Evolutionary conservation across 2,888 invertebrate species (phyloP), one percentile per base, ranked within the genome.

Genomic region (Drosophila anceps): DNA sequence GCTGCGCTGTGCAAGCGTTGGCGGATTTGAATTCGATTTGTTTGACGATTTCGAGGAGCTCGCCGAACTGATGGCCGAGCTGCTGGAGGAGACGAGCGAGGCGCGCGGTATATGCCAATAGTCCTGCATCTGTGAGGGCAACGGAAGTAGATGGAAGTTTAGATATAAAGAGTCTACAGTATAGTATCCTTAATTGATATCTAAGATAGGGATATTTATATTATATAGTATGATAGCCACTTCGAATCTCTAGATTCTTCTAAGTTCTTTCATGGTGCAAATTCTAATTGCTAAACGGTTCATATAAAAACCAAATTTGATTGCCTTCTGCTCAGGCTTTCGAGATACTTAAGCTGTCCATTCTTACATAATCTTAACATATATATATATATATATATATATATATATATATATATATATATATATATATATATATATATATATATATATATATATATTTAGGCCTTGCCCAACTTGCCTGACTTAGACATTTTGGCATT

Each of bases 31-130:
- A 46, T 90, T 75, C 41, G 92, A 92, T 81, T 91, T 91, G 74
- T 90, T 89, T 61, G 92, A 91, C 59, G 91, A 92, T 50, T 88
- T 82, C 1, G 85, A 88, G 13, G 85, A 88, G 74, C 89, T 87
- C 50, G 91, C 91, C 72, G 89, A 91, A 39, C 91, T 91, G 59
- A 91, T 90, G 37, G 90, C 82, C 62, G 91, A 88, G 79, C 87
- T 81, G 61, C 84, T 84, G 64, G 90, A 90, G 53, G 91, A 91
- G 79, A 94, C 94, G 84, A 97, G 94, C 91, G 96, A 96, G 90
- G 97, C 96, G 94, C 97, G 95, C 88, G 97, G 96, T 93, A 97
- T 96, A 93, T 96, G 96, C 96, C 96, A 97, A 93, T 95, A 91
- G 75, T 93, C 92, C 87, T 93, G 92, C 93, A 93, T 93, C 93